These are phyloP conservation scores for Strigamia transsilvanica DNA, from an alignment of 2,888 invertebrate genomes.

Conservation along the genomic window DNA sequence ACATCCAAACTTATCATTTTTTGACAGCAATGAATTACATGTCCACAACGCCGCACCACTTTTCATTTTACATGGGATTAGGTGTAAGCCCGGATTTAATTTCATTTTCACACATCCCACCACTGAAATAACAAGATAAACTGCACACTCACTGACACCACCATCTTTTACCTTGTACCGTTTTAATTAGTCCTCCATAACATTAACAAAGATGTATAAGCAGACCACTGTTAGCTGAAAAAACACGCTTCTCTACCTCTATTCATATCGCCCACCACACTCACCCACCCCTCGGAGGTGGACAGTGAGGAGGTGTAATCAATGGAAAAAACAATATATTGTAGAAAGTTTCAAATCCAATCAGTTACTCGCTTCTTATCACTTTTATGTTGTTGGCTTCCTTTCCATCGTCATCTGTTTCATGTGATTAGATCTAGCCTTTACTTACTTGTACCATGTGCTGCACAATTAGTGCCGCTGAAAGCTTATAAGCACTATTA, in stretches of 20 bases:
- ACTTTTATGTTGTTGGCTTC: conserved; percentile 16
- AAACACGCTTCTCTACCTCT: not conserved
- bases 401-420: conserved; percentile 20
- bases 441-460: not conserved
- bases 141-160: conserved; percentile 21
- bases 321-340: not conserved
- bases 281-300: not conserved
- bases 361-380: conserved; percentile 16
- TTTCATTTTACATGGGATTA: conserved; percentile 30
- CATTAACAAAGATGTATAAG: conserved; percentile 26
- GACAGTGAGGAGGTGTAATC: not conserved
- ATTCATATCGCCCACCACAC: not conserved
- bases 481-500: not conserved
- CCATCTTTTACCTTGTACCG: conserved; percentile 20
- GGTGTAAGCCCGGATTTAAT: conserved; percentile 25
- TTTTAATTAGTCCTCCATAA: conserved; percentile 26
- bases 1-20: conserved; percentile 15
- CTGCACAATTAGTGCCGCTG: conserved; percentile 12
- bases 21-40: conserved; percentile 9
- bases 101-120: conserved; percentile 24
- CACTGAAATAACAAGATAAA: conserved; percentile 30
- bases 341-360: conserved; percentile 21
- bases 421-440: conserved; percentile 9
- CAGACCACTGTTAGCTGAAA: conserved; percentile 6
- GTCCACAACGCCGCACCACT: not conserved